phyloP scores from a whole-genome alignment of 2,113 vertebrate genomes.

The Polypterus senegalus region DNA sequence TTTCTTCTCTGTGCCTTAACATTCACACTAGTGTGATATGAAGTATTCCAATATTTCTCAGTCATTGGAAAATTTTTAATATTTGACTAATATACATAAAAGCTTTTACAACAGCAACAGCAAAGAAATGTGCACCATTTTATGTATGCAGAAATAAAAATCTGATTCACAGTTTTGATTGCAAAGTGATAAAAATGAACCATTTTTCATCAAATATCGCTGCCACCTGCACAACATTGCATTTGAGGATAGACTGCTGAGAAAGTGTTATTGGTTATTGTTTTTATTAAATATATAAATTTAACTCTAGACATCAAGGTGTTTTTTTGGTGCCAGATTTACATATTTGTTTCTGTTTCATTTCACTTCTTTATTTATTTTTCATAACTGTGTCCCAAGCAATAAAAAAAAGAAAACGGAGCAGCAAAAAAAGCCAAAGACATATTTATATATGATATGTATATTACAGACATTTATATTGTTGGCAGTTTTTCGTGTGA shows the following conservation, averaged over 20 bases:
- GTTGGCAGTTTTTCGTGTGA: constrained; percentile 77
- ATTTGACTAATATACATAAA: no score
- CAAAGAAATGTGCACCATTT: no score
- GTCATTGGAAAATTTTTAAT: no score
- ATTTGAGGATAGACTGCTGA: background rate
- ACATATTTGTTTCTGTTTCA: constrained; percentile 52
- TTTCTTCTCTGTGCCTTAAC: no score
- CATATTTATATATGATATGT: constrained; percentile 73
- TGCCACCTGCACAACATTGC: background rate
- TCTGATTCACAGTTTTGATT: constrained; percentile 1
- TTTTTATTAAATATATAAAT: constrained; percentile 41
- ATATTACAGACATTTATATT: constrained; percentile 99
- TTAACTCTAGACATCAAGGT: constrained; percentile 31
- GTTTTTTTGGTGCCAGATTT: constrained; percentile 36
- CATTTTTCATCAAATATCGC: background rate
- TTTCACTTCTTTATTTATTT: constrained; percentile 39
- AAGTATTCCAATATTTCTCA: no score
- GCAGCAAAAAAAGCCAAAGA: constrained; percentile 33
- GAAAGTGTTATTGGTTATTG: constrained; percentile 17
- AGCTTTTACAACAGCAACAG: no score
- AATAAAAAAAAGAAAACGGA: constrained; percentile 11
- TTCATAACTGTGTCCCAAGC: constrained; percentile 13
- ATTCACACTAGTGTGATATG: no score
- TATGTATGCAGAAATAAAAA: background rate
- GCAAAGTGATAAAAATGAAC: background rate